A percentile compares a stretch with the other conserved stretches of the same genome.
These are phyloP conservation scores for Apomyelois bistriatella DNA, from an alignment of 2,888 invertebrate genomes.

Conservation along the genomic window DNA sequence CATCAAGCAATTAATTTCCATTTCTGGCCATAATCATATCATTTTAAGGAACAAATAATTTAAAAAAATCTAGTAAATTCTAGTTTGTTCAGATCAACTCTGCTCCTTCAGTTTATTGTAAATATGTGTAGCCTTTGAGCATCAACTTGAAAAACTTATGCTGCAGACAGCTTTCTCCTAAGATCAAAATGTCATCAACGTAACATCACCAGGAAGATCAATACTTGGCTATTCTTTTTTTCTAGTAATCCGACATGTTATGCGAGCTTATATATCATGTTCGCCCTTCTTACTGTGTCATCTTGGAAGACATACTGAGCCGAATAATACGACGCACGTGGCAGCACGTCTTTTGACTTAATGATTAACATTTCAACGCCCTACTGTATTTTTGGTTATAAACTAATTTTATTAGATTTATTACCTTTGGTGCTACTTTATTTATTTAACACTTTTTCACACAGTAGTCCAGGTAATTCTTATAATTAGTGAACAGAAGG, in stretches of 20 bases:
- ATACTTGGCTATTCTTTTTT: background rate
- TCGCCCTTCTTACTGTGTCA: background rate
- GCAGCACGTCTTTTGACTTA: background rate
- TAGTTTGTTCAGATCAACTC: no score
- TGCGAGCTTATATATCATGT: background rate
- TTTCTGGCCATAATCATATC: no score
- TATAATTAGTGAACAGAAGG: no score
- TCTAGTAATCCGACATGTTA: background rate
- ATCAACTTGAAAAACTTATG: no score
- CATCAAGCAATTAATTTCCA: no score
- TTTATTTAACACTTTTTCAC: no score
- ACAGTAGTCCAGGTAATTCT: no score
- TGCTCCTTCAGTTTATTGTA: no score
- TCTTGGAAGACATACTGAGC: background rate
- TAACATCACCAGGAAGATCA: background rate
- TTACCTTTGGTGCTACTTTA: background rate
- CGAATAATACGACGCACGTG: background rate
- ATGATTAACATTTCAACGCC: slow-evolving; percentile 6
- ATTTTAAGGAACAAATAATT: no score
- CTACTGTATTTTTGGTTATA: background rate
- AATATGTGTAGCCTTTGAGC: no score
- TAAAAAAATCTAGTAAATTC: no score
- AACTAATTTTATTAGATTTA: background rate
- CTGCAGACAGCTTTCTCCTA: no score
- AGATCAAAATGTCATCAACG: background rate